These are phyloP conservation scores for Alfaro cultratus DNA, from an alignment of 2,797 vertebrate species.

Conservation along the genomic window DNA sequence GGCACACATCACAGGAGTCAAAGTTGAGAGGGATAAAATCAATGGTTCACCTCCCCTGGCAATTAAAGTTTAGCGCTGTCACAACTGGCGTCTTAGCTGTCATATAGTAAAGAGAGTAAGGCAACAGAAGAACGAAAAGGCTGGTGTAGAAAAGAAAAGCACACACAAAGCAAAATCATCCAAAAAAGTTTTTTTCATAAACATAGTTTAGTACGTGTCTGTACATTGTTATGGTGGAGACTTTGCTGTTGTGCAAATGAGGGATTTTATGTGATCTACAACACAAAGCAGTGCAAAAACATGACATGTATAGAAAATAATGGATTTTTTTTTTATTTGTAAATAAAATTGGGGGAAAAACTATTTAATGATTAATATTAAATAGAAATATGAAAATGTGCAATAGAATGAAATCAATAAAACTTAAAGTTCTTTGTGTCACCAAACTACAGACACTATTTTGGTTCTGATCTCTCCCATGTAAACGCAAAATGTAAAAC, in stretches of 20 bases:
- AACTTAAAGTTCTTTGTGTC: too few relatives aligned
- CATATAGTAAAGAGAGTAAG: slow-evolving; percentile 29
- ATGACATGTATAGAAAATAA: neutral
- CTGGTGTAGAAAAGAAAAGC: slow-evolving; percentile 5
- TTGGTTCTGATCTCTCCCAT: neutral
- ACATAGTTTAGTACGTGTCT: neutral
- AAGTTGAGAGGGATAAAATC: slow-evolving; percentile 42
- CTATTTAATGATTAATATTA: too few relatives aligned
- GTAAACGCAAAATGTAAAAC: neutral
- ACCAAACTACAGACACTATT: neutral
- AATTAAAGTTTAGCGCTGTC: slow-evolving; percentile 43
- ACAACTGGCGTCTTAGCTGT: slow-evolving; percentile 38
- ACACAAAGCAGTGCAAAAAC: neutral
- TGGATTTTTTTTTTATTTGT: neutral
- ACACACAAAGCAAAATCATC: neutral
- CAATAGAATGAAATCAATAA: too few relatives aligned
- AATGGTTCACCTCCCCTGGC: slow-evolving; percentile 50
- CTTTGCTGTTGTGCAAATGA: neutral
- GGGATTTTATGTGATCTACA: neutral
- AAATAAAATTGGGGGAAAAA: neutral
- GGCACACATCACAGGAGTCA: slow-evolving; percentile 41
- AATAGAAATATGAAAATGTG: too few relatives aligned
- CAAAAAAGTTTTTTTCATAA: neutral
- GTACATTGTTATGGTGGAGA: neutral
- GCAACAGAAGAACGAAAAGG: slow-evolving; percentile 23